Base-by-base conservation (phyloP, 2,888 invertebrate species). In the Sarcophaga variegata region DNA sequence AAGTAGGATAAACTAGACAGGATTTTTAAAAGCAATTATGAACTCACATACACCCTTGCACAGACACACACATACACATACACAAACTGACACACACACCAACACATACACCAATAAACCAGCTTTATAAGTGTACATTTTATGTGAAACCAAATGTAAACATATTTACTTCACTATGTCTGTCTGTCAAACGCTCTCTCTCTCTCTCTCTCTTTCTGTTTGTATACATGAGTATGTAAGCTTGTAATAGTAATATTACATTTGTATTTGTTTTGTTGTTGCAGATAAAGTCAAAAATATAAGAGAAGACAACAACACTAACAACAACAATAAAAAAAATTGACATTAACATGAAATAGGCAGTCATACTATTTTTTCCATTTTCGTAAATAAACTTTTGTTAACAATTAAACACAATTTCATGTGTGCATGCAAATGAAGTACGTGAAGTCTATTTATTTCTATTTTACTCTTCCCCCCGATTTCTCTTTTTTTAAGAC, bases 21-120 rank as follows among this genome's bases (percentile, higher is more conserved):
- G 71, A 69, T 69, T 77, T 85, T 78, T 72, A 67, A 81, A 87
- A 87, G 86, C 81, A 87, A 87, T 87, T 87, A 84, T 47, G 79
- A 79, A 67, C 74, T 59, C 17, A 79, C 22, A 75, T 62, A 20
- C 20, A 25, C 20, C 37, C 2, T 17, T 22, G 4, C 25, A 63
- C 47, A 49, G 10, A 37, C 27, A 17, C 14, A 25, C 10, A 62
- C 4, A 12, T 25, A 20, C 22, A 49, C 47, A n/a, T 22, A 64
- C n/a, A 22, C 17, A 62, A 1, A n/a, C n/a, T 8, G 37, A 37
- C 11, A 60, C 20, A 17, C 45, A 10, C 20, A n/a, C 27, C 14
- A 6, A 62, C 2, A 22, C 25, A 20, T 25, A 63, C 47, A 17
- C 14, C 49, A 45, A n/a, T 25, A 62, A 14, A 11, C 17, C 17